Evolutionary conservation across 2,113 vertebrate genomes (phyloP), one percentile per base, ranked within the genome.

Genomic region (Gopherus evgoodei): DNA sequence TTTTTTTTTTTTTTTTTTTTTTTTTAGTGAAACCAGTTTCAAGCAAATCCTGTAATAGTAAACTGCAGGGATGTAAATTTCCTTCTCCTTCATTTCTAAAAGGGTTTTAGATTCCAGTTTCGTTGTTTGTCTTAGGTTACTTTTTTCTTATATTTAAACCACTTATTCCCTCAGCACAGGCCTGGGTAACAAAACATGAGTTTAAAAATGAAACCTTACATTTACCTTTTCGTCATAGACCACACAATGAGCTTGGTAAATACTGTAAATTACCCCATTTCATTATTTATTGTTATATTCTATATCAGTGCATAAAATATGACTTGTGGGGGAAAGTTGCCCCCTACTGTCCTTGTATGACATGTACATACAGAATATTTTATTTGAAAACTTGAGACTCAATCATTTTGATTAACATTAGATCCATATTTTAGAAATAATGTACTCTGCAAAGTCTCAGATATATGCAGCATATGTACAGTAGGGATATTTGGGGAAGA

Each of bases 241-340:
- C 54, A 81, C 87, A 62, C 69, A 89, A 83, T 29, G 56, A 89
- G 84, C 54, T 94, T 76, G 44, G 44, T 59, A 84, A 91, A 57
- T 87, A 44, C n/a, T 47, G 21, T 2, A 83, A 87, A 52, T n/a
- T 49, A 44, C 25, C 19, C n/a, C 5, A 25, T 84, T 83, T 4
- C 2, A 22, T 56, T n/a, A 54, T 90, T 89, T 72, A 44, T 44
- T 35, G 3, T 31, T 57, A 0, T 21, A 5, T 4, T 14, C 1
- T 1, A 11, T 29, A 35, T n/a, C 38, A 69, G 81, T 38, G 19
- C 24, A 19, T 83, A 0, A 62, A 69, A 59, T 65, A 47, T 0
- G 2, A 96, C 90, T 97, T 86, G 87, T 95, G 84, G 84, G 94
- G 75, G n/a, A 25, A 97, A 98, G 95, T 92, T 97, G 96, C 97